phyloP scores from a whole-genome alignment of 1,140 invertebrate species.

The Drosophila ananassae region DNA sequence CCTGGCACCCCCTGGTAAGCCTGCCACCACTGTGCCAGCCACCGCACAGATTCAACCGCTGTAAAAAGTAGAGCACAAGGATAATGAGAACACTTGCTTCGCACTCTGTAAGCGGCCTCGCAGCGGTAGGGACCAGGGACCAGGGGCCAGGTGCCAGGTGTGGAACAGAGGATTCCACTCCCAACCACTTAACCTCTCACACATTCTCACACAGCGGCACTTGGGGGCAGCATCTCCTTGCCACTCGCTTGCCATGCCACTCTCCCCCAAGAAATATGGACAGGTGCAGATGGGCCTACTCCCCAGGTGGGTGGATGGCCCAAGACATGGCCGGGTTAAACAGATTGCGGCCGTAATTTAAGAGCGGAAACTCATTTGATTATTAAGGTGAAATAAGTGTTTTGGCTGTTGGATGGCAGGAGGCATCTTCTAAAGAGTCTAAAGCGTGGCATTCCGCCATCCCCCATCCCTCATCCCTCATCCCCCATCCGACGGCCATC shows the following conservation, averaged over 20 bases:
- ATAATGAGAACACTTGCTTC: constrained; percentile 76
- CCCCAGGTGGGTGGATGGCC: constrained; percentile 23
- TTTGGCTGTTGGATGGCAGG: constrained; percentile 1
- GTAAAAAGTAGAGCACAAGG: constrained; percentile 77
- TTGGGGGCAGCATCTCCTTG: background rate
- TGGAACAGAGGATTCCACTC: constrained; percentile 15
- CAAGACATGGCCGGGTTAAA: constrained; percentile 59
- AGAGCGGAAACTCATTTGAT: constrained; percentile 81
- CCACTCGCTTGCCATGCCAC: no score
- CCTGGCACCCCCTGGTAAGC: no score
- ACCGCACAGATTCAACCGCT: constrained; percentile 49
- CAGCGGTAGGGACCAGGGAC: background rate
- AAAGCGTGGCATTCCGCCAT: background rate
- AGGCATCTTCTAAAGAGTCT: background rate
- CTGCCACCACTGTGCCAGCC: constrained; percentile 26
- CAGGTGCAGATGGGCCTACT: constrained; percentile 41
- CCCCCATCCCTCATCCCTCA: background rate
- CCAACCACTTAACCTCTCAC: constrained; percentile 48
- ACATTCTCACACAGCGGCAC: constrained; percentile 11
- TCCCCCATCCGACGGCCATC: no score
- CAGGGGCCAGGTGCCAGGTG: background rate
- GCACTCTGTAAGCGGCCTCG: constrained; percentile 36
- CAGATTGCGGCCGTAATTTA: constrained; percentile 82
- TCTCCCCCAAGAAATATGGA: constrained; percentile 55
- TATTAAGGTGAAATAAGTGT: constrained; percentile 81